These are phyloP conservation scores for Gymnoscopelus braueri DNA, from an alignment of 2,797 vertebrate species.

Conservation along the genomic window DNA sequence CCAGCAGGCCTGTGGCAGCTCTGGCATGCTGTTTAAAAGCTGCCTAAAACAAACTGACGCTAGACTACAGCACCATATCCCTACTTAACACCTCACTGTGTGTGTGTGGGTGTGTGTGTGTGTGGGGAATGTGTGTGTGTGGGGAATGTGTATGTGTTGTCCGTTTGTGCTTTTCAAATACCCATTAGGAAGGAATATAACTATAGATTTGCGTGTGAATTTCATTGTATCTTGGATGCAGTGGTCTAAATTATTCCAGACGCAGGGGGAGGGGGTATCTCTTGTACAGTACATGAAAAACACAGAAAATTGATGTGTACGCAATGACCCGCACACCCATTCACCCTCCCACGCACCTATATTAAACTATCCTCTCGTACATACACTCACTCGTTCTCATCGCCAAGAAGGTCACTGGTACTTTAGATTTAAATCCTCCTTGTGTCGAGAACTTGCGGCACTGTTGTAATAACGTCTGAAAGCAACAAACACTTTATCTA, in stretches of 20 bases:
- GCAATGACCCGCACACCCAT: slow-evolving; percentile 41
- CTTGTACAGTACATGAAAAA: neutral
- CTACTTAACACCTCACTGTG: slow-evolving; percentile 54
- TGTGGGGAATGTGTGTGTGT: slow-evolving; percentile 8
- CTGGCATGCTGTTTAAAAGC: slow-evolving; percentile 77
- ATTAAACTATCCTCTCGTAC: slow-evolving; percentile 54
- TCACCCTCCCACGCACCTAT: slow-evolving; percentile 47
- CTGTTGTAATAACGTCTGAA: slow-evolving; percentile 69
- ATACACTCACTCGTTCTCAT: slow-evolving; percentile 44
- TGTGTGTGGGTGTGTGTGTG: slow-evolving; percentile 7
- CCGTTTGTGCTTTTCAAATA: slow-evolving; percentile 9
- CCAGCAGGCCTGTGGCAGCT: slow-evolving; percentile 64
- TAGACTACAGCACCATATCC: slow-evolving; percentile 56
- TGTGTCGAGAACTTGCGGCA: slow-evolving; percentile 53
- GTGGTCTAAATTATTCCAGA: slow-evolving; percentile 36
- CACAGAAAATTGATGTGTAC: slow-evolving; percentile 34
- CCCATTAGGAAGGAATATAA: neutral
- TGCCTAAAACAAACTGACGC: slow-evolving; percentile 74
- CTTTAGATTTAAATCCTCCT: slow-evolving; percentile 70
- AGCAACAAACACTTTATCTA: slow-evolving; percentile 65
- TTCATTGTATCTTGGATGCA: slow-evolving; percentile 18
- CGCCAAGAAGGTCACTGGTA: slow-evolving; percentile 56
- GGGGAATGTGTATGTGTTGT: slow-evolving; percentile 1
- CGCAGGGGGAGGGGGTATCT: neutral
- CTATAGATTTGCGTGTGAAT: slow-evolving; percentile 1